A percentile compares a stretch with the other conserved stretches of the same genome.
These are phyloP conservation scores for Phaethon lepturus DNA, from an alignment of 2,113 vertebrate genomes.

Conservation along the genomic window DNA sequence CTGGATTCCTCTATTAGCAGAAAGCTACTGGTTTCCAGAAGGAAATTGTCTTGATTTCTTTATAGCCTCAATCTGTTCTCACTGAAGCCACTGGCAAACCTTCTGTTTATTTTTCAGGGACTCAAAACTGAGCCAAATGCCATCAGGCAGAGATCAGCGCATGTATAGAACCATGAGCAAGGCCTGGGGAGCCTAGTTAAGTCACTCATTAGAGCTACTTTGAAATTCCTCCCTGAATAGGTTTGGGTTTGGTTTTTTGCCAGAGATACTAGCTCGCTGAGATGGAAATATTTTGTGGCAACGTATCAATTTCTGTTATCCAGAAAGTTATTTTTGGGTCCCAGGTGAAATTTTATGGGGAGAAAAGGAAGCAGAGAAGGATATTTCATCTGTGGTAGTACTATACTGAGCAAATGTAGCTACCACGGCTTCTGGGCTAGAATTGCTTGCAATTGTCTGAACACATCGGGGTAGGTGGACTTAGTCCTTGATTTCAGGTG, in stretches of 20 bases:
- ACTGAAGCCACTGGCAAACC: conserved; percentile 28
- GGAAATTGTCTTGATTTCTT: conserved; percentile 38
- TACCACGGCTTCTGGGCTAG: not conserved
- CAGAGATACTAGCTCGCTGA: not conserved
- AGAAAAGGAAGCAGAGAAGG: not conserved
- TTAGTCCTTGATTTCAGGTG: not conserved
- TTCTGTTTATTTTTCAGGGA: conserved; percentile 38
- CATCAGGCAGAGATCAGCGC: conserved; percentile 30
- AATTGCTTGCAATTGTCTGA: not conserved
- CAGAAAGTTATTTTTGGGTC: not conserved
- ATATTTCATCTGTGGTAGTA: not conserved
- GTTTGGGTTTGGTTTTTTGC: not conserved
- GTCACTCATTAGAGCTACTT: not conserved
- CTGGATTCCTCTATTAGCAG: not conserved
- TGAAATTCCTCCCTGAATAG: conserved; percentile 14
- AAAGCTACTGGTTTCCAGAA: conserved; percentile 38
- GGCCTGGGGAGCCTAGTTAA: not conserved
- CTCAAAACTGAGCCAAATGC: conserved; percentile 30
- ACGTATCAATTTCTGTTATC: not conserved
- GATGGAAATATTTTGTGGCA: not conserved
- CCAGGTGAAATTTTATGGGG: not conserved
- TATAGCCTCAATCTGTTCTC: conserved; percentile 32
- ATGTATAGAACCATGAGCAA: not conserved
- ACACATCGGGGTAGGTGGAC: not conserved
- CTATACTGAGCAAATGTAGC: not conserved